Evolutionary conservation across 1,140 invertebrate genomes (phyloP), one percentile per base, ranked within the genome.

Genomic region (Drosophila novamexicana): DNA sequence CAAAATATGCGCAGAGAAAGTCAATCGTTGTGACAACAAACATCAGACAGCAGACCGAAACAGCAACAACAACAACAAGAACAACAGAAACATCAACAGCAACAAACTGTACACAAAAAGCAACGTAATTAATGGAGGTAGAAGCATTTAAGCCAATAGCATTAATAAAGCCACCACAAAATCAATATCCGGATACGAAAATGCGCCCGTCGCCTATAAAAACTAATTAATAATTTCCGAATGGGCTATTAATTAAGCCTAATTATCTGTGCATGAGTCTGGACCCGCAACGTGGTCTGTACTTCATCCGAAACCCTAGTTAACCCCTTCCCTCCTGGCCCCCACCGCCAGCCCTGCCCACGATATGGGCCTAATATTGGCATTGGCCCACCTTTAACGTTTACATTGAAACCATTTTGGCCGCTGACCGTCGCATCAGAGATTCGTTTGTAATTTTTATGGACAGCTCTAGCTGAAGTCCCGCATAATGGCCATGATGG

Each of bases 211-310:
- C 89, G 88, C 91, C 75, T 86, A 91, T 89, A 92, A 92, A 92
- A 92, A 92, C 91, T 92, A 92, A 92, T 92, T 92, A 92, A 92
- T 92, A 92, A 92, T 92, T 92, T 92, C 85, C 91, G 91, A 92
- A 92, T 92, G 91, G 91, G 85, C 91, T 92, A 92, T 92, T 92
- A 92, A 92, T 92, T 91, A 92, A 92, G 89, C 88, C 91, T 92
- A 92, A 92, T 92, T 92, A 92, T 91, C 81, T 88, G 83, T 88
- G 83, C 83, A 86, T 88, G 83, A 77, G 83, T 77, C 82, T 64
- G 82, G 81, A 85, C 77, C 81, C 81, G 81, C 81, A 84, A 79
- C 79, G 84, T 79, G 81, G 83, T 84, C 72, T 59, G 81, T 81
- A 75, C 81, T 69, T 74, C 52, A 56, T 62, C 59, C 47, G 54